Base-by-base conservation (phyloP, 64 coral and sea anemone genomes). In the Anthopleura sola region DNA sequence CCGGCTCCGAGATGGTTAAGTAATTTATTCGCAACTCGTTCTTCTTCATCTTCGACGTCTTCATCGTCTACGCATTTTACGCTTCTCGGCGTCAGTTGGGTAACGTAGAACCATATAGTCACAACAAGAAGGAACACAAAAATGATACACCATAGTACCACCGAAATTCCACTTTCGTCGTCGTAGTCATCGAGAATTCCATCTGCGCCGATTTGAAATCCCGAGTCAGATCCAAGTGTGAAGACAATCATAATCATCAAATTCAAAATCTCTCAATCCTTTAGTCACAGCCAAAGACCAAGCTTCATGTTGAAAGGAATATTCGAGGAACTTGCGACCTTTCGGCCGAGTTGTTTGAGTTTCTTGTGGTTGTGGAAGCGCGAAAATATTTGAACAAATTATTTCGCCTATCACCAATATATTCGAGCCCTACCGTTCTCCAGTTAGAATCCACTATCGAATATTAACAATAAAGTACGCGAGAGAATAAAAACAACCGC, bases 101-200 rank as follows among this genome's bases (percentile, higher is more conserved):
- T 85, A 36, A 91, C 80, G 44, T 91, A 91, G 84, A 91, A 91
- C 89, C 89, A 91, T 56, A 91, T 58, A 20, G 89, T 91, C 37
- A 91, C 83, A 36, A 91, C 57, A 49, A 91, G 83, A 16, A 91
- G 46, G 34, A 91, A 68, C 9, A 86, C 54, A 62, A 91, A 92
- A 21, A 78, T 86, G 24, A 83, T 56, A 38, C 86, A 82, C 90
- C 87, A 62, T 5, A 91, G 74, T 36, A 85, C 85, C 60, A 84
- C 64, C 11, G 83, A 95, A 81, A 95, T 92, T 57, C 87, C 83
- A 28, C 53, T 83, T 54, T 83, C 90, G 54, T 66, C 78, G 9
- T 83, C 49, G 34, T 79, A 79, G 37, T 79, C 76, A 18, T 79
- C 76, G 36, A 48, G 76, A 24, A 79, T 79, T 44, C 76, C 76